A percentile compares a stretch with the other conserved stretches of the same genome.
phyloP scores from a whole-genome alignment of 2,113 vertebrate genomes.

The Tichodroma muraria region DNA sequence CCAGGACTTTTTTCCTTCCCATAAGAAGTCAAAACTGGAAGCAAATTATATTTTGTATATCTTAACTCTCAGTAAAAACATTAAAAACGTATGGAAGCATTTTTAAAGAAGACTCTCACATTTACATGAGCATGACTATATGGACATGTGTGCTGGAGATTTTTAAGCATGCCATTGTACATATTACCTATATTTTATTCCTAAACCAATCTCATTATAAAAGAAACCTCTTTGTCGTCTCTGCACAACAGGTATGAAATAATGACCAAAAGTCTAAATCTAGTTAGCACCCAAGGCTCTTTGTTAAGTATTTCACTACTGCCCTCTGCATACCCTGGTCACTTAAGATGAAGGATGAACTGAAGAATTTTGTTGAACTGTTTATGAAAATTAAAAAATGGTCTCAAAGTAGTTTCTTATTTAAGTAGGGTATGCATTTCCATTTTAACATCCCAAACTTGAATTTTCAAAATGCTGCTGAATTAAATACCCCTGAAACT shows the following conservation, averaged over 20 bases:
- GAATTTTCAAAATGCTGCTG: neutral
- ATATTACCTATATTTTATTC: neutral
- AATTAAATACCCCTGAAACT: neutral
- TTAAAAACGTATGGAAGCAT: neutral
- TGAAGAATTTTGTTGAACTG: neutral
- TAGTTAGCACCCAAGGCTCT: neutral
- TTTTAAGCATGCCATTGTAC: neutral
- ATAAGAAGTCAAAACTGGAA: neutral
- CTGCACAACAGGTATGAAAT: neutral
- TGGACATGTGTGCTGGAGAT: rapidly evolving
- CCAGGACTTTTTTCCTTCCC: neutral
- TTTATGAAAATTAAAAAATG: neutral
- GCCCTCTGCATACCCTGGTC: neutral
- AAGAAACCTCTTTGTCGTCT: neutral
- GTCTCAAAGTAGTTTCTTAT: neutral
- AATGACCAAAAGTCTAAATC: neutral
- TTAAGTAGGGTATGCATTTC: neutral
- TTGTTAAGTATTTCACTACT: neutral
- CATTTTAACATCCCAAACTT: neutral
- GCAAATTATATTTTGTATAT: slow-evolving; percentile 3
- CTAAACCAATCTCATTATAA: neutral
- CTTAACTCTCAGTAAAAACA: neutral
- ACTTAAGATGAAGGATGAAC: neutral
- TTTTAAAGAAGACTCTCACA: neutral
- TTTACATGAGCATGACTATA: neutral